Percentiles rank a stretch among this genome's conserved stretches.
These are phyloP conservation scores for Spilarctia lutea DNA, from an alignment of 2,888 invertebrate species.

Conservation along the genomic window DNA sequence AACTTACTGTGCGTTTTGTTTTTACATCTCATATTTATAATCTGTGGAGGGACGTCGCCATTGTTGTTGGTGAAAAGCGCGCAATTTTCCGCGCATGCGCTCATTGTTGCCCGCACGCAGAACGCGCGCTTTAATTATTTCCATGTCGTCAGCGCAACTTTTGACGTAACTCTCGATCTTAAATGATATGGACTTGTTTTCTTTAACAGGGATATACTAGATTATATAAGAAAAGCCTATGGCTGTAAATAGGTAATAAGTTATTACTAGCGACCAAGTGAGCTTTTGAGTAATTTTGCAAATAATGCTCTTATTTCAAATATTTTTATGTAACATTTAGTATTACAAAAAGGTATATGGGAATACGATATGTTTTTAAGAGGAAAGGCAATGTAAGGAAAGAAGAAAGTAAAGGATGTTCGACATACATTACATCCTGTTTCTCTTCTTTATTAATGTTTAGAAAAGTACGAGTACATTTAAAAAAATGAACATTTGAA, in stretches of 20 bases:
- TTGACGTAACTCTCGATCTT: constrained; percentile 41
- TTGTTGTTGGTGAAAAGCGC: constrained; percentile 57
- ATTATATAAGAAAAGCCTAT: neutral
- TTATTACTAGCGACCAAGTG: too few species aligned
- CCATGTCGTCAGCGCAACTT: constrained; percentile 58
- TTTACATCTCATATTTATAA: constrained; percentile 50
- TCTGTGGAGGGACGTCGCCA: constrained; percentile 33
- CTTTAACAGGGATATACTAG: neutral
- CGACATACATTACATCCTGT: too few species aligned
- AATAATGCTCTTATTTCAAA: too few species aligned
- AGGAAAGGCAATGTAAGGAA: too few species aligned
- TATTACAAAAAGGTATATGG: too few species aligned
- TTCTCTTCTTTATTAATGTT: too few species aligned
- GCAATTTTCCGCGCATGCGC: constrained; percentile 61
- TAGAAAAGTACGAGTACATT: too few species aligned
- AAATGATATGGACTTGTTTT: constrained; percentile 7
- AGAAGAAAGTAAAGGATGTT: too few species aligned
- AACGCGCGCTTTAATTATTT: constrained; percentile 55
- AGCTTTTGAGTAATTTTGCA: too few species aligned
- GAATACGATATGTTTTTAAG: too few species aligned
- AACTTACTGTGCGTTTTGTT: constrained; percentile 39
- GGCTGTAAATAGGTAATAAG: neutral
- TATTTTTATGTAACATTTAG: too few species aligned
- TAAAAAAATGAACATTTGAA: neutral
- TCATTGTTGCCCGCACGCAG: constrained; percentile 46